Evolutionary conservation across 2,888 invertebrate species (phyloP), one percentile per base, ranked within the genome.

Genomic region (Lydus trimaculatus): DNA sequence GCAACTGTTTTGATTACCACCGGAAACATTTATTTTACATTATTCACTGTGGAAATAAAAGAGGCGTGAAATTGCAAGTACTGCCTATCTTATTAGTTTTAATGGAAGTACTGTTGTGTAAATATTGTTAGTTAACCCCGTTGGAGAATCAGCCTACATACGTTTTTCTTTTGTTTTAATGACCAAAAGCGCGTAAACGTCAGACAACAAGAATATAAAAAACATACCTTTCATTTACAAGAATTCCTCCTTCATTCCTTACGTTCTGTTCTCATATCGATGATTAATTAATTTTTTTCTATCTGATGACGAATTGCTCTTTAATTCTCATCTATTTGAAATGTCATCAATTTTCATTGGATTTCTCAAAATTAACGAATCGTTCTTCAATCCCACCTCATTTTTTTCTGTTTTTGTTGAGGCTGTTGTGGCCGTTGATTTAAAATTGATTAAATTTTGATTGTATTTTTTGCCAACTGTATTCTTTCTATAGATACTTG

Each of bases 401-500:
- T 71, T 75, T 31, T 64, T 63, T 52, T 75, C 73, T 62, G 66
- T 66, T 58, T 72, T 76, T 28, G 43, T 43, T 62, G 69, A 36
- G 20, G 64, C 69, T 72, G 31, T 72, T 48, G 48, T 70, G 9
- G 75, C 71, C 36, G 28, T 33, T 48, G n/a, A 28, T 28, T 79
- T 78, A 17, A 77, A 67, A 17, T 73, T 71, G 17, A 81, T 73
- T 65, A 80, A 69, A 56, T 83, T 81, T 52, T 78, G 78, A 31
- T 77, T 79, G 63, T 78, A 79, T 63, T 79, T 79, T 23, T 76
- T 75, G 3, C 79, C 80, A 6, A 80, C 61, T 2, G 80, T 79
- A 66, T 78, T 77, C 66, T 80, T 81, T 52, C 82, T 71, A 70
- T 82, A 81, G 20, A 80, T 76, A 67, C 81, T 81, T 33, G 78